Base-by-base conservation (phyloP, 2,888 invertebrate species). In the Stenotaenia linearis region DNA sequence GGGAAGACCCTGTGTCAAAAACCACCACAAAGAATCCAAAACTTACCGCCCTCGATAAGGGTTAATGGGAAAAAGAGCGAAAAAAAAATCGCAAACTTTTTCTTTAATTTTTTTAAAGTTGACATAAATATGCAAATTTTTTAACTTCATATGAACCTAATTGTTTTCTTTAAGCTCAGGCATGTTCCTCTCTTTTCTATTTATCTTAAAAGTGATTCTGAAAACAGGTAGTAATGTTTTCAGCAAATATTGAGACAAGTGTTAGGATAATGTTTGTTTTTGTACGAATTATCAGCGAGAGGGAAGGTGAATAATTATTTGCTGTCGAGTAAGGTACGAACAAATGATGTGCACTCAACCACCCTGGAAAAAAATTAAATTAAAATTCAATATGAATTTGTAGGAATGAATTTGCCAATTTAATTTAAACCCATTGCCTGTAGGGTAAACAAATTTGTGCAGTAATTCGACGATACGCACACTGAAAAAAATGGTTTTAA, bases 51-150 rank as follows among this genome's bases (percentile, higher is more conserved):
- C 61, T 28, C 25, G 23, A 61, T 61, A 61, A 61, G 28, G 61
- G 61, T 61, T 61, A 61, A 61, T 61, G 61, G 61, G 61, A 61
- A 61, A 61, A 61, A 61, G 61, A 61, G 61, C 28, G 61, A 61
- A 5, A 61, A 61, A 56, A 61, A 61, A 61, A 9, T 23, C 23
- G 61, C 25, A 61, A 28, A 45, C 45, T 45, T 45, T 18, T 45
- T 45, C n/a, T n/a, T n/a, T n/a, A n/a, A n/a, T 40, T 40, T 40
- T 40, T 45, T 18, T 15, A 4, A 18, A 5, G 0, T n/a, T 61
- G 1, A 23, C 7, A 23, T 21, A 56, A 23, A 56, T 9, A 21
- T 5, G 56, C 7, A 56, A 56, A 56, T 23, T 61, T 61, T 61
- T 61, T 61, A 12, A 6, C 10, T 21, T 56, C 1, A 5, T 45